Conservation (phyloP, 2,113 vertebrate genomes). For the Phrynosoma blainvillii region DNA sequence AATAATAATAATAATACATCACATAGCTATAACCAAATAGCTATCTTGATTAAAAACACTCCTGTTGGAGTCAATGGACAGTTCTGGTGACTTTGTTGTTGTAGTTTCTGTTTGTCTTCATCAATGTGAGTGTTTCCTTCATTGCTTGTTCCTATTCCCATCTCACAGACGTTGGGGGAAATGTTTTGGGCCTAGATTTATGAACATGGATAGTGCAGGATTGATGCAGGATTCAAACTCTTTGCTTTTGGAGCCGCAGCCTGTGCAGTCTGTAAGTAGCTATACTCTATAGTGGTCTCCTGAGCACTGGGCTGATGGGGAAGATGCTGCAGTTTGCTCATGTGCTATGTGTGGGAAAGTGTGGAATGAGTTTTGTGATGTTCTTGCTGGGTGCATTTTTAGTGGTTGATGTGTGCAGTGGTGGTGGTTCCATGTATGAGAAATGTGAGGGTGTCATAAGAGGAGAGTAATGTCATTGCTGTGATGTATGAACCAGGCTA, state of each 20-base stretch:
- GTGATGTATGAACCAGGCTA: background rate
- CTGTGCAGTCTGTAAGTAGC: background rate
- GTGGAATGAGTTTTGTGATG: background rate
- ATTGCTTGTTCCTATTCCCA: background rate
- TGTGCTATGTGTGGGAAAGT: background rate
- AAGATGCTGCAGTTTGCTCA: background rate
- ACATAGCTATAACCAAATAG: background rate
- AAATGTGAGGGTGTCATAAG: conserved; percentile 7
- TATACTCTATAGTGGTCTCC: background rate
- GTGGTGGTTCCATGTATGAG: background rate
- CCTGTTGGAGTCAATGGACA: background rate
- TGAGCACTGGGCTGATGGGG: background rate
- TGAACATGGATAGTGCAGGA: background rate
- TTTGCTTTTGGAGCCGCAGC: background rate
- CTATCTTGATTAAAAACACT: background rate
- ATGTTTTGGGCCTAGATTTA: background rate
- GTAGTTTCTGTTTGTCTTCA: background rate
- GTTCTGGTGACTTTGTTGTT: background rate
- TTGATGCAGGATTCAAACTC: background rate
- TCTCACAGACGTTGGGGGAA: background rate
- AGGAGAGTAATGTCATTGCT: background rate
- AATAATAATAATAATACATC: no score
- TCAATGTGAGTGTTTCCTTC: background rate
- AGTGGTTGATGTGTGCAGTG: background rate
- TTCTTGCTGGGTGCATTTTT: background rate